These are phyloP conservation scores for Dryobates pubescens DNA, from an alignment of 2,797 vertebrate species.

Conservation along the genomic window DNA sequence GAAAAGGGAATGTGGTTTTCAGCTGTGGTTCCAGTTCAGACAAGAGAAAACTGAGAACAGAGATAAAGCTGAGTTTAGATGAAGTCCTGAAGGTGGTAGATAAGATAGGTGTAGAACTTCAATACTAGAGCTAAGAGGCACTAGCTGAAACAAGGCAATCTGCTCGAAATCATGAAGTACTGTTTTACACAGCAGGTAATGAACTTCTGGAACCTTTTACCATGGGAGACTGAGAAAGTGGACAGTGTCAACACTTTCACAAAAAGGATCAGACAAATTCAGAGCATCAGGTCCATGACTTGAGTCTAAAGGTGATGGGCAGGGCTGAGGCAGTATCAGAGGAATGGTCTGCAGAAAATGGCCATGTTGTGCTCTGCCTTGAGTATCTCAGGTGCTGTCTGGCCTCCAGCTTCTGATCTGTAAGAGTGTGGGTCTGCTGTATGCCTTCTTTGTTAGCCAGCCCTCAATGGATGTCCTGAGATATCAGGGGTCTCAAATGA, in stretches of 20 bases:
- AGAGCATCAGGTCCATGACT: not conserved
- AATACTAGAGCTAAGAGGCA: not conserved
- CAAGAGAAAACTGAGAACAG: not conserved
- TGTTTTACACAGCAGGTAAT: not conserved
- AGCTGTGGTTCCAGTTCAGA: not conserved
- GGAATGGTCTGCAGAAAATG: not conserved
- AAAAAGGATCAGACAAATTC: not conserved
- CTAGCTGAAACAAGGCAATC: not conserved
- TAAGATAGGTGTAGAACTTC: not conserved
- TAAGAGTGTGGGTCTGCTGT: not conserved
- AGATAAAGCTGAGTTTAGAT: not conserved
- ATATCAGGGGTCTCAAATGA: not conserved
- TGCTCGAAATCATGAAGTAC: not conserved
- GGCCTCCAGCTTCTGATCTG: not conserved
- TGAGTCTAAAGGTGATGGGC: not conserved
- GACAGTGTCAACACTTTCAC: not conserved
- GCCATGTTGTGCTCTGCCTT: not conserved
- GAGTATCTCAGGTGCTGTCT: not conserved
- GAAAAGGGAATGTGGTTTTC: not conserved
- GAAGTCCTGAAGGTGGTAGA: not conserved
- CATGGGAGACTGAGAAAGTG: not conserved
- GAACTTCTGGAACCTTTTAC: not conserved
- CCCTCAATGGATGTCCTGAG: not conserved
- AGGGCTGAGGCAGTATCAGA: not conserved
- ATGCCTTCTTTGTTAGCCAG: not conserved